Percentiles rank a stretch among this genome's conserved stretches.
phyloP scores from a whole-genome alignment of 2,888 invertebrate species.

The Subacronicta megacephala region DNA sequence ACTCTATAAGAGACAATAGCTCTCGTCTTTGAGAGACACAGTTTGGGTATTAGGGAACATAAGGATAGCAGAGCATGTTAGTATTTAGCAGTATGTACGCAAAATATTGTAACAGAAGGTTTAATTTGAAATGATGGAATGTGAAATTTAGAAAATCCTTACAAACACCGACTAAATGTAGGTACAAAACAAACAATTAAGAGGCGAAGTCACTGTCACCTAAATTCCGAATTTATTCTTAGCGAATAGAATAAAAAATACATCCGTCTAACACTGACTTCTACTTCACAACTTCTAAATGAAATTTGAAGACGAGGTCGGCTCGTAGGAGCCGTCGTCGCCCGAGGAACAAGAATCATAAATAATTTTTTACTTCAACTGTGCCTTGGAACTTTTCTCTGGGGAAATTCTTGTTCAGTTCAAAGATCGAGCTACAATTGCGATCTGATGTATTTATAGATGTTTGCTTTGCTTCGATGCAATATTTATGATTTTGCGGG shows the following conservation, averaged over 20 bases:
- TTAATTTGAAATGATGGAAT: too few species aligned
- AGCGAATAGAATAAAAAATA: too few species aligned
- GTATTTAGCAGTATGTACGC: too few species aligned
- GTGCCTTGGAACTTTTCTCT: slow-evolving; percentile 27
- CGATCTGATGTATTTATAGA: slow-evolving; percentile 20
- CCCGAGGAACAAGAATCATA: background rate
- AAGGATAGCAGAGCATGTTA: too few species aligned
- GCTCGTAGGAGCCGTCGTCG: too few species aligned
- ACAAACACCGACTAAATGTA: background rate
- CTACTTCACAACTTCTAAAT: slow-evolving; percentile 13
- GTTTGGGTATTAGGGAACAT: too few species aligned
- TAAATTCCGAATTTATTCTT: background rate
- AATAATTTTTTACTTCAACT: slow-evolving; percentile 23
- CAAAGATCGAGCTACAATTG: slow-evolving; percentile 13
- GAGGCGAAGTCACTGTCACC: background rate
- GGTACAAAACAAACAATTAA: too few species aligned
- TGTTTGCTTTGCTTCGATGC: slow-evolving; percentile 21
- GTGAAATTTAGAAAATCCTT: too few species aligned
- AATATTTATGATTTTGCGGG: slow-evolving; percentile 25
- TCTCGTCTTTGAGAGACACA: too few species aligned
- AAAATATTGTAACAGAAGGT: too few species aligned
- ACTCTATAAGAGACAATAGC: too few species aligned
- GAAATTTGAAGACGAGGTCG: slow-evolving; percentile 6
- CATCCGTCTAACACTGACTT: background rate
- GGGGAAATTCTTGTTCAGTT: slow-evolving; percentile 33